phyloP scores from a whole-genome alignment of 2,797 vertebrate genomes.

The Gambelia wislizenii region DNA sequence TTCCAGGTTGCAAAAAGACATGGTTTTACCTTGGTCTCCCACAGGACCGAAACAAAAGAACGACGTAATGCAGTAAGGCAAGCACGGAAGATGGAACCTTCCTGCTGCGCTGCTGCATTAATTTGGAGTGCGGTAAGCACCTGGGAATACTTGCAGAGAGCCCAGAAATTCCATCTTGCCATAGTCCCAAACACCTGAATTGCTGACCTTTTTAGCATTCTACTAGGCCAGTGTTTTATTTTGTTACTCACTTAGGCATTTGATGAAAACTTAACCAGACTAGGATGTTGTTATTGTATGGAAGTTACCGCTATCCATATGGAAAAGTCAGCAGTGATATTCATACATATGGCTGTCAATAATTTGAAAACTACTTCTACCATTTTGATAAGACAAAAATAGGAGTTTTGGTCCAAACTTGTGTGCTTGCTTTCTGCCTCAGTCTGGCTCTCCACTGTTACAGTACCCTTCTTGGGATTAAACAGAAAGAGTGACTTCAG shows the following conservation, averaged over 20 bases:
- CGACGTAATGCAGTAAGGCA: too few relatives aligned
- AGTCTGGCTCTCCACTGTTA: background rate
- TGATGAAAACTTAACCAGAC: background rate
- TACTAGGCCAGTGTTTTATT: background rate
- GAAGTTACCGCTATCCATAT: background rate
- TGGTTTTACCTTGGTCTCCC: too few relatives aligned
- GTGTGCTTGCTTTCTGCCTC: background rate
- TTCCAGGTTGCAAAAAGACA: too few relatives aligned
- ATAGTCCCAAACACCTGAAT: conserved; percentile 1
- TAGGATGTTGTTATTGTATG: background rate
- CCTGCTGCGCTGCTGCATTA: too few relatives aligned
- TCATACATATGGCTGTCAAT: background rate
- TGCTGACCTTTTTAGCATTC: background rate
- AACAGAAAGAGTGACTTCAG: background rate
- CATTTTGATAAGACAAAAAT: background rate
- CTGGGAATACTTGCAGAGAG: background rate
- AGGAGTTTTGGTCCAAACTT: background rate
- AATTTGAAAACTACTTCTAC: background rate
- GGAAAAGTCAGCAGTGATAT: background rate
- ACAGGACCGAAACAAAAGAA: too few relatives aligned
- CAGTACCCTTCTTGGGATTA: background rate
- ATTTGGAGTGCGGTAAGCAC: too few relatives aligned
- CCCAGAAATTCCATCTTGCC: background rate
- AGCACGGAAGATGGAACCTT: too few relatives aligned
- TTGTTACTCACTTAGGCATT: too few relatives aligned